Base-by-base conservation (phyloP, 1,140 invertebrate species). In the Acromyrmex heyeri region DNA sequence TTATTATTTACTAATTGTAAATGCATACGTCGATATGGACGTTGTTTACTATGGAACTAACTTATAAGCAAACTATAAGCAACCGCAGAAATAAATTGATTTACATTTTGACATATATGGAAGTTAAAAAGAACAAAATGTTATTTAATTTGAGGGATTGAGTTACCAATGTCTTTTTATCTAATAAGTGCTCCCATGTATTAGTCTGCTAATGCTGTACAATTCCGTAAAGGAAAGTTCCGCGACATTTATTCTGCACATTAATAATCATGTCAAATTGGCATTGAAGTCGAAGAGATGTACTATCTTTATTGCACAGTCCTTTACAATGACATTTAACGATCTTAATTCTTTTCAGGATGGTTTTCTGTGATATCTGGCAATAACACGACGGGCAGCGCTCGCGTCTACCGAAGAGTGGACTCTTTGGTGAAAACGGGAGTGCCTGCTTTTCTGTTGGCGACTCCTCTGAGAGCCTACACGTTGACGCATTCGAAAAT, bases 311-410 rank as follows among this genome's bases (percentile, higher is more conserved):
- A 57, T 30, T 50, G 64, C 38, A 73, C 5, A 59, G 14, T 73
- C 44, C 18, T 72, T 18, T 7, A 18, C 53, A 50, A 14, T 64
- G 21, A 50, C 21, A 53, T 65, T 61, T 21, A 64, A 77, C 14
- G 8, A 72, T 64, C 12, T n/a, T 10, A 77, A 34, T 78, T 86
- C 69, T 85, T 55, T 70, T 95, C 93, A 96, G 95, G 95, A 87
- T 96, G 95, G 95, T 96, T 96, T 90, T 95, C 95, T 86, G 95
- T 96, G 87, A 95, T 96, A 91, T 95, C 95, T 73, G 95, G 94
- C 75, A 95, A 93, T 57, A 95, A 93, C 76, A 78, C 93, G 44
- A 93, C 93, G 85, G 94, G 93, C 21, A 93, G 90, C 70, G 95
- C 95, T 12, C 92, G 94, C 62, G 94, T 95, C 70, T 95, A 95